phyloP scores from a whole-genome alignment of 2,888 invertebrate species.

The Dascillus cervinus region DNA sequence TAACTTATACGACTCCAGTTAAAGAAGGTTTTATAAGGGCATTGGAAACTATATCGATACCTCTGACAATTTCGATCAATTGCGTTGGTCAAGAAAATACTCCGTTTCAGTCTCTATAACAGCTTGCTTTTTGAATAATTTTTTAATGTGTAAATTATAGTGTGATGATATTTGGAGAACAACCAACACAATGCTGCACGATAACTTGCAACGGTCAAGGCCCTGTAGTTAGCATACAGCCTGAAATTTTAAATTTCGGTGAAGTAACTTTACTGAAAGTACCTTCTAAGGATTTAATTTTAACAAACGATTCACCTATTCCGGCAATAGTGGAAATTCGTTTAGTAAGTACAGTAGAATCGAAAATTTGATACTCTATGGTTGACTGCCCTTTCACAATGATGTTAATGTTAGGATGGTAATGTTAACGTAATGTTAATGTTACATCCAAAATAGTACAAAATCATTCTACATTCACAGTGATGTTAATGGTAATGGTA shows the following conservation, averaged over 20 bases:
- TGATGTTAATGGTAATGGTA: too few species aligned
- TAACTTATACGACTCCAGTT: slow-evolving; percentile 14
- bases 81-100: slow-evolving; percentile 41
- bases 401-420: too few species aligned
- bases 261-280: slow-evolving; percentile 50
- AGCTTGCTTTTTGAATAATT: too few species aligned
- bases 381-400: too few species aligned
- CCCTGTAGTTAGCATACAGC: slow-evolving; percentile 57
- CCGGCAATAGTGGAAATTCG: slow-evolving; percentile 37
- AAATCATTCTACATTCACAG: slow-evolving; percentile 1
- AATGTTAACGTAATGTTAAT: too few species aligned
- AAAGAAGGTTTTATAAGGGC: slow-evolving; percentile 43
- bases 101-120: slow-evolving; percentile 6
- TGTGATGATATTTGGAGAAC: slow-evolving; percentile 17
- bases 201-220: slow-evolving; percentile 54
- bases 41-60: slow-evolving; percentile 40
- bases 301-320: slow-evolving; percentile 66
- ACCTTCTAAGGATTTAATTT: slow-evolving; percentile 44
- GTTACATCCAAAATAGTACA: too few species aligned
- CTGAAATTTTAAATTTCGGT: slow-evolving; percentile 56
- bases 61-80: slow-evolving; percentile 43
- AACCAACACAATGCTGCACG: slow-evolving; percentile 32
- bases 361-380: neutral
- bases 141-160: too few species aligned
- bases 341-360: slow-evolving; percentile 9